Evolutionary conservation across 1,140 invertebrate genomes (phyloP), one percentile per base, ranked within the genome.

Genomic region (Cydia amplana): DNA sequence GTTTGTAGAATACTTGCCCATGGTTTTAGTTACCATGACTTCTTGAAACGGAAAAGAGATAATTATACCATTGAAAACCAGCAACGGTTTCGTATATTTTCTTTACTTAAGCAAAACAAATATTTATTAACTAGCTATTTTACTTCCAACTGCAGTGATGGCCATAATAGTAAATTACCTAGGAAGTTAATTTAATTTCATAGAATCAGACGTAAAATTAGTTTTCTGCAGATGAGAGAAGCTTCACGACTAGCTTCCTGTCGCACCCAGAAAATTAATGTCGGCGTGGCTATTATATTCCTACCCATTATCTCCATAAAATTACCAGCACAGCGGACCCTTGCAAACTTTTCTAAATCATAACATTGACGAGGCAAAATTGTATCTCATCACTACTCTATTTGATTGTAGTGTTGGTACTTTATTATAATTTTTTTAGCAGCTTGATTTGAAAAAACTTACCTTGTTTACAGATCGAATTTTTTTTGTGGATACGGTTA

Each of bases 131-230:
- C 4, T 60, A 60, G 18, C 20, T 23, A 60, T 60, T 60, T 60
- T 12, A 60, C 18, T 60, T 60, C 6, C 20, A 60, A 60, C 7
- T 23, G 20, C 20, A 60, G 55, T 60, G 7, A 23, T 60, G 18
- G 55, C 55, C 9, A 12, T 60, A 60, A 60, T 60, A 23, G 55
- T 23, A 60, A 60, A 60, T 60, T 60, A 60, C 20, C 55, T 60
- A 60, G 55, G 55, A 60, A 60, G 55, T 60, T 23, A 60, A 60
- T 18, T 55, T 55, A 55, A 55, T 60, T 60, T 60, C 55, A 23
- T 60, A 60, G 55, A 60, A 23, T 60, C 10, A 23, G 18, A 60
- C 6, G 55, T n/a, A 60, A 60, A 23, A 60, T 60, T 23, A 23
- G 55, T 60, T 55, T 55, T 60, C 55, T 60, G 55, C 20, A 60